These are phyloP conservation scores for Cataglyphis cursor DNA, from an alignment of 2,888 invertebrate genomes.

Conservation along the genomic window DNA sequence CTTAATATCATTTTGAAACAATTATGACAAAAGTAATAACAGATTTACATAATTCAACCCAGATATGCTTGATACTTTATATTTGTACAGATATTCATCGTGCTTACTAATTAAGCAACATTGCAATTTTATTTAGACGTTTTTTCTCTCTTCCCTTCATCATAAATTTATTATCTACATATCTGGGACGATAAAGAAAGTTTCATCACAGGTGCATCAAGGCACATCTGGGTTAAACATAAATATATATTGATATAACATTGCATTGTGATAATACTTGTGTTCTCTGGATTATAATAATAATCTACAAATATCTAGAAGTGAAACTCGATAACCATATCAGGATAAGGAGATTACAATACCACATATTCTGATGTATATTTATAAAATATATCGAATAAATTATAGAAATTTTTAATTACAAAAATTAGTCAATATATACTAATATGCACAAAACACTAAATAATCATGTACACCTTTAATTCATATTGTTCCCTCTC, in stretches of 20 bases:
- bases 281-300: conserved; percentile 19
- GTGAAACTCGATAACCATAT: conserved; percentile 24
- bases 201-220: conserved; percentile 13
- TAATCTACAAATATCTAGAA: conserved; percentile 33
- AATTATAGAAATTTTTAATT: conserved; percentile 49
- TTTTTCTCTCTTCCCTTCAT: not conserved
- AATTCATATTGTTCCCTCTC: conserved; percentile 73
- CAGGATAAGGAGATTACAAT: conserved; percentile 26
- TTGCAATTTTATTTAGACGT: not conserved
- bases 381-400: conserved; percentile 52
- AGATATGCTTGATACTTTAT: conserved; percentile 33
- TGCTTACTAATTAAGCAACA: conserved; percentile 30
- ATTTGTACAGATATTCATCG: conserved; percentile 3
- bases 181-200: not conserved
- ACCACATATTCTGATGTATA: conserved; percentile 2
- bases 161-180: conserved; percentile 31
- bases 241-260: conserved; percentile 17
- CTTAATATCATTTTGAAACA: conserved; percentile 35
- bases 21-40: conserved; percentile 46
- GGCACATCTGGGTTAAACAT: conserved; percentile 46
- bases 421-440: conserved; percentile 47
- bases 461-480: conserved; percentile 58
- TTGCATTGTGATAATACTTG: conserved; percentile 31
- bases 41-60: conserved; percentile 34
- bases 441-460: conserved; percentile 18